These are phyloP conservation scores for Ametastegia equiseti DNA, from an alignment of 2,888 invertebrate species.

Conservation along the genomic window DNA sequence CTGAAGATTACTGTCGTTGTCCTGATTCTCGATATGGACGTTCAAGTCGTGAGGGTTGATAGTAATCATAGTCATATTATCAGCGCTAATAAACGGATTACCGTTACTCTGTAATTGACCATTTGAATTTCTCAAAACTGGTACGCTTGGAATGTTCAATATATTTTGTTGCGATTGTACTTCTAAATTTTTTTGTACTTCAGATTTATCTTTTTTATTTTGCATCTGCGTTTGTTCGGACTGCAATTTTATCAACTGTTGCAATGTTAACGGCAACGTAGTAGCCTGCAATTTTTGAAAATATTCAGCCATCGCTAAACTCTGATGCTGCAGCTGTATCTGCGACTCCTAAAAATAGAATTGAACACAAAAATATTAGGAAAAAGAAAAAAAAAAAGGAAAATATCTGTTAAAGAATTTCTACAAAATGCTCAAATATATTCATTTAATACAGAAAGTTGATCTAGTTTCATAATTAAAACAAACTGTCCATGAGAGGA, in stretches of 20 bases:
- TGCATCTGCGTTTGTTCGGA: slow-evolving; percentile 64
- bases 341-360: slow-evolving; percentile 61
- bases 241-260: slow-evolving; percentile 72
- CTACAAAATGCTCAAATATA: no score
- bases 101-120: slow-evolving; percentile 64
- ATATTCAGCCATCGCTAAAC: slow-evolving; percentile 72
- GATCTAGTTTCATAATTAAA: no score
- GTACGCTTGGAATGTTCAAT: slow-evolving; percentile 73
- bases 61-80: slow-evolving; percentile 64
- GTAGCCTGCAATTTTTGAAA: slow-evolving; percentile 73
- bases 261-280: slow-evolving; percentile 70
- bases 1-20: slow-evolving; percentile 17
- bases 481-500: no score
- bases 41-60: slow-evolving; percentile 70
- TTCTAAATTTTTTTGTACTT: slow-evolving; percentile 64
- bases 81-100: slow-evolving; percentile 65
- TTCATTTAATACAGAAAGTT: no score
- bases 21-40: slow-evolving; percentile 63
- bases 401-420: neutral
- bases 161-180: slow-evolving; percentile 69
- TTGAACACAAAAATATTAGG: slow-evolving; percentile 27
- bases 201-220: slow-evolving; percentile 66
- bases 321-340: slow-evolving; percentile 68
- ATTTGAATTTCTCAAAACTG: slow-evolving; percentile 68
- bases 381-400: slow-evolving; percentile 13